These are phyloP conservation scores for Vidua macroura DNA, from an alignment of 2,113 vertebrate genomes.

Conservation along the genomic window DNA sequence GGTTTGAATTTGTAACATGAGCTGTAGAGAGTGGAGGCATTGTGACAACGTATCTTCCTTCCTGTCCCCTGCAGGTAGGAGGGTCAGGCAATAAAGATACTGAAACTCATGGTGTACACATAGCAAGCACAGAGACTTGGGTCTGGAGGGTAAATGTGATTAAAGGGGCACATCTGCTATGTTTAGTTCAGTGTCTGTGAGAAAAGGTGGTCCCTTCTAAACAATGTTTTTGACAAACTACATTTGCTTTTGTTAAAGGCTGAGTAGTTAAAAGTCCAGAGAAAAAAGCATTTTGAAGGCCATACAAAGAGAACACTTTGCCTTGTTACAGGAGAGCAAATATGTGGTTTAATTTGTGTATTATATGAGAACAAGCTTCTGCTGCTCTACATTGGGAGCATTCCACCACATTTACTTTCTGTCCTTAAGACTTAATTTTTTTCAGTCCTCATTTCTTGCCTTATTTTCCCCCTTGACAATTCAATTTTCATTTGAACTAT, in stretches of 20 bases:
- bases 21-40: neutral
- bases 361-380: neutral
- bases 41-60: neutral
- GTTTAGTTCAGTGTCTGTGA: neutral
- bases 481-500: neutral
- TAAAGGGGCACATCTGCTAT: neutral
- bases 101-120: neutral
- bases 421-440: neutral
- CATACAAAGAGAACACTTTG: neutral
- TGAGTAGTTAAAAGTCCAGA: neutral
- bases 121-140: neutral
- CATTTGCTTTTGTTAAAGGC: neutral
- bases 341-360: neutral
- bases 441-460: neutral
- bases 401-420: neutral
- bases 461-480: fast-evolving
- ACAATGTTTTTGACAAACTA: neutral
- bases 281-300: neutral
- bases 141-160: neutral
- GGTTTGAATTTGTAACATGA: neutral
- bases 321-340: neutral
- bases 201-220: neutral
- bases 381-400: neutral
- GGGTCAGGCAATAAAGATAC: neutral
- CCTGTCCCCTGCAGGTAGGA: neutral